Conservation (phyloP, 2,888 invertebrate species). For the Microplitis manilae region DNA sequence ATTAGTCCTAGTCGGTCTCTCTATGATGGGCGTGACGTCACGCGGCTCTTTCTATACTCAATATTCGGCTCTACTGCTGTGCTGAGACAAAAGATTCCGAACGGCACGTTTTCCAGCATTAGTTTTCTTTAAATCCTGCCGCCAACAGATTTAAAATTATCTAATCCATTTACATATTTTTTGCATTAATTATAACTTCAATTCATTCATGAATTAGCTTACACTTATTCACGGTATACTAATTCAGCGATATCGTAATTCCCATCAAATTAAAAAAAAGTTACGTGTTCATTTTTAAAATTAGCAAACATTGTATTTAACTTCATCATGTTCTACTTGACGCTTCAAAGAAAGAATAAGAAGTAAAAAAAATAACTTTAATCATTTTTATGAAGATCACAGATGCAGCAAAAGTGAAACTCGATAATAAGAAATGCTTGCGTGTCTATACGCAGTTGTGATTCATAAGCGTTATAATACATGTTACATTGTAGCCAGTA, state of each 20-base stretch:
- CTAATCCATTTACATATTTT: background rate
- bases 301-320: background rate
- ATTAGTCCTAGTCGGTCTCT: conserved; percentile 63
- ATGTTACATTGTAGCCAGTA: background rate
- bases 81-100: background rate
- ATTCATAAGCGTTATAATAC: background rate
- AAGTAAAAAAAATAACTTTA: background rate
- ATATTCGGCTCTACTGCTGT: conserved; percentile 63
- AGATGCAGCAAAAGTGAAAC: background rate
- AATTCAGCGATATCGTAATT: background rate
- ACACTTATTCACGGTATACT: background rate
- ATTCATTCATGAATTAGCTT: background rate
- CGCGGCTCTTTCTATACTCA: conserved; percentile 61
- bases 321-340: background rate
- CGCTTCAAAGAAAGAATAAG: background rate
- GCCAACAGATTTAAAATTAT: background rate
- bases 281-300: background rate
- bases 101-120: background rate
- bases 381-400: background rate
- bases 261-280: background rate
- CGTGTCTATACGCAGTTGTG: background rate
- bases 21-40: conserved; percentile 66
- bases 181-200: background rate
- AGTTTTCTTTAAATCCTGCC: background rate
- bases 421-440: background rate